Percentiles rank a stretch among this genome's conserved stretches.
Conservation (phyloP, 2,113 vertebrate species). For the Mesembrinibis cayennensis region DNA sequence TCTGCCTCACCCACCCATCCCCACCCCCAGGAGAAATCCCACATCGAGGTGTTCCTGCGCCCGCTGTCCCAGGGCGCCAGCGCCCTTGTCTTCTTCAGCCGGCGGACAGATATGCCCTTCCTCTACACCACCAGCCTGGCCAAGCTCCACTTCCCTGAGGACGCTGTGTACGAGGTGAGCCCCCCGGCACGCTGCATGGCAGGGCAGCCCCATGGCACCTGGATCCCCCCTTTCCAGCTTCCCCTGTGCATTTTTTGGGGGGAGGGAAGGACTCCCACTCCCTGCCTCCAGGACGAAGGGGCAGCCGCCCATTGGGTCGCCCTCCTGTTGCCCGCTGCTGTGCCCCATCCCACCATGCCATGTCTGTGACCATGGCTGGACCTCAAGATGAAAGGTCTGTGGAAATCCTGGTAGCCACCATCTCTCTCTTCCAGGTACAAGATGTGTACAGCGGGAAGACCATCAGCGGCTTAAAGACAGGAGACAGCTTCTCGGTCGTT, state of each 20-base stretch:
- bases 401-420: background rate
- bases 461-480: constrained; percentile 63
- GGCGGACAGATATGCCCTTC: constrained; percentile 86
- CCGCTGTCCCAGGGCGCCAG: constrained; percentile 76
- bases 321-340: background rate
- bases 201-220: background rate
- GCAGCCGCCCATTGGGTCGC: background rate
- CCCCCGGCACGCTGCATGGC: background rate
- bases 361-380: background rate
- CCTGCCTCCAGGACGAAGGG: background rate
- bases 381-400: background rate
- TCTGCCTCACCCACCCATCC: background rate
- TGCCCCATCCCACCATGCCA: background rate
- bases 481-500: constrained; percentile 79
- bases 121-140: constrained; percentile 80
- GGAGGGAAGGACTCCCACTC: background rate
- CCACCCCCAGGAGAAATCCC: constrained; percentile 75
- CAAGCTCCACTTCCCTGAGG: constrained; percentile 73
- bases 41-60: constrained; percentile 85
- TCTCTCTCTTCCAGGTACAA: constrained; percentile 69
- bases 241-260: background rate
- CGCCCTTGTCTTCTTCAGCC: constrained; percentile 89
- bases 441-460: constrained; percentile 74
- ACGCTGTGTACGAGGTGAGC: constrained; percentile 78
- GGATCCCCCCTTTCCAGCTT: background rate